A percentile compares a stretch with the other conserved stretches of the same genome.
Conservation (phyloP, 1,140 invertebrate genomes). For the Telenomus remus region DNA sequence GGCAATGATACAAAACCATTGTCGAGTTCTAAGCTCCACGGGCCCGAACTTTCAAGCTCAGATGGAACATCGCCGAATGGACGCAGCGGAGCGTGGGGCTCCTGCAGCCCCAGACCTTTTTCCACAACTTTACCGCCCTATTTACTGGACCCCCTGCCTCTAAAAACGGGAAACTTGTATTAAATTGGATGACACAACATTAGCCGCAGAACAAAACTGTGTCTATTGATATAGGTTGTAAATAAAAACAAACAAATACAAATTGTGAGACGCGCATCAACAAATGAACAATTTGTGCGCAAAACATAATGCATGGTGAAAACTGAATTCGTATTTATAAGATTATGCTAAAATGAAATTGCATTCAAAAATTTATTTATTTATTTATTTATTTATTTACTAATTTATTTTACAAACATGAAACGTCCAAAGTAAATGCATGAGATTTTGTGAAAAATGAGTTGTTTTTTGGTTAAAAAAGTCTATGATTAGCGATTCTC, state of each 20-base stretch:
- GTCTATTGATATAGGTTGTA: conserved; percentile 27
- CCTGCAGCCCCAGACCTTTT: conserved; percentile 73
- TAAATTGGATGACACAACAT: conserved; percentile 53
- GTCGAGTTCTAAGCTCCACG: conserved; percentile 55
- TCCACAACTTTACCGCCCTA: conserved; percentile 71
- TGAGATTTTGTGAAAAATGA: too few species aligned
- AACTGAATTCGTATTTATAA: conserved; percentile 9
- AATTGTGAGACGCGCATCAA: background rate
- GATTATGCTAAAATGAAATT: too few species aligned
- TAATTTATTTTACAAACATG: too few species aligned
- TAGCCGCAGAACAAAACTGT: conserved; percentile 18
- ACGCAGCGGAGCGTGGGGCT: conserved; percentile 69
- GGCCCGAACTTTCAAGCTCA: conserved; percentile 41
- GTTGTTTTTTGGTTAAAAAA: too few species aligned
- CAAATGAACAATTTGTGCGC: conserved; percentile 34
- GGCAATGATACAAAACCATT: conserved; percentile 69
- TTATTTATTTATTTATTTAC: too few species aligned
- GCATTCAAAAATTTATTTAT: too few species aligned
- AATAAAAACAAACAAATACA: conserved; percentile 22
- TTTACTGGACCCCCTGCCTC: conserved; percentile 71
- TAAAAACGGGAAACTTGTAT: conserved; percentile 74
- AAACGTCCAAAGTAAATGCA: too few species aligned
- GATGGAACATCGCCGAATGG: conserved; percentile 66
- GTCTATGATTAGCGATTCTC: background rate
- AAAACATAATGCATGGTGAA: conserved; percentile 45